These are phyloP conservation scores for Pollimyrus isidori DNA, from an alignment of 2,113 vertebrate species.

Conservation along the genomic window DNA sequence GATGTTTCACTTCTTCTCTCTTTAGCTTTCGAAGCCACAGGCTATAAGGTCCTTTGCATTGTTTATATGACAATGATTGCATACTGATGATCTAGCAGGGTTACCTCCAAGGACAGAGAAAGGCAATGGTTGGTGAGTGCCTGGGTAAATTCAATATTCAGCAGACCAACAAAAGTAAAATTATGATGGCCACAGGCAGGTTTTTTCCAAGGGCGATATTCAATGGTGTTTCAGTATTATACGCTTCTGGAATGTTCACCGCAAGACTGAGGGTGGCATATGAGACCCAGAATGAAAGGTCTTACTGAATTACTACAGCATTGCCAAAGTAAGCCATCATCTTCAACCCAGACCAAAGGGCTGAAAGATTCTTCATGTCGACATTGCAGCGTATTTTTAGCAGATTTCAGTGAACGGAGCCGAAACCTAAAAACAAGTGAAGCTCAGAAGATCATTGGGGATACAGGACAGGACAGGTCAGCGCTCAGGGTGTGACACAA, in stretches of 20 bases:
- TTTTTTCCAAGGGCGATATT: conserved; percentile 32
- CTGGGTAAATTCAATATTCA: conserved; percentile 32
- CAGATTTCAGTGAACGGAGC: neutral
- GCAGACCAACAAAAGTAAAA: conserved; percentile 24
- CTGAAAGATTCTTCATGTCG: neutral
- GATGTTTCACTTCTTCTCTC: neutral
- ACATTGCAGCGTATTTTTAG: neutral
- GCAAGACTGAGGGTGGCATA: neutral
- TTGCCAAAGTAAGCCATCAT: conserved; percentile 11
- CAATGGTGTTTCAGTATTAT: conserved; percentile 5
- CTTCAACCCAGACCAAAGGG: neutral
- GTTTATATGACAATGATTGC: conserved; percentile 33
- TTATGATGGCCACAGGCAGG: neutral
- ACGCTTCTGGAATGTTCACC: conserved; percentile 8
- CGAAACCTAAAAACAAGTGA: neutral
- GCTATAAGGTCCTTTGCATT: conserved; percentile 13
- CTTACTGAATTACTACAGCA: neutral
- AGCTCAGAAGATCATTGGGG: neutral
- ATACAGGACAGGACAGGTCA: neutral
- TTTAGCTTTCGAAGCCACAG: conserved; percentile 5
- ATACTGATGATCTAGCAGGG: conserved; percentile 19
- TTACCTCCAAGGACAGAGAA: conserved; percentile 25
- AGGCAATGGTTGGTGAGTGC: conserved; percentile 40
- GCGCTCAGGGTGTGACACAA: neutral
- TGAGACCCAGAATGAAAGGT: neutral